Evolutionary conservation across 2,888 invertebrate species (phyloP), one percentile per base, ranked within the genome.

Genomic region (Petrolisthes cinctipes): DNA sequence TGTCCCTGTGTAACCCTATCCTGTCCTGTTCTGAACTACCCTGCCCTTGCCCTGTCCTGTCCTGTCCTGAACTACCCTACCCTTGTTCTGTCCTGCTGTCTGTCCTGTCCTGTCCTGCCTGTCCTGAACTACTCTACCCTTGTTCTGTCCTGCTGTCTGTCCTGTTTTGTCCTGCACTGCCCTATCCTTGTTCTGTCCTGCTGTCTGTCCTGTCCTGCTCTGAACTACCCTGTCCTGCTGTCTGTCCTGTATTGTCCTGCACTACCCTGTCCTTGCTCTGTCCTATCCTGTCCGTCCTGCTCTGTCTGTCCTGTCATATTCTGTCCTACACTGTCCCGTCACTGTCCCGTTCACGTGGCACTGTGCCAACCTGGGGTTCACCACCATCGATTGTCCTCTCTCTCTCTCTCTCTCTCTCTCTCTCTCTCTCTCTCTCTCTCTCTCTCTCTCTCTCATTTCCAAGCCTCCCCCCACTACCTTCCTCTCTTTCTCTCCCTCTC

Each of bases 291-390:
- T 14, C 80, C 20, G 20, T 11, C 57, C 56, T 57, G 20, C 14
- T 61, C 20, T 57, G 57, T 57, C 57, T 53, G 2, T 20, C 68
- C 68, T 71, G 68, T 51, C 71, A 37, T 51, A 57, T 68, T 71
- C n/a, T 9, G 20, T 71, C 57, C 68, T n/a, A 57, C 17, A 56
- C 82, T 82, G 68, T 37, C n/a, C 73, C 53, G 17, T 56, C 80
- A 9, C 23, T 57, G 7, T 20, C 61, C 53, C 80, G 9, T 23
- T 20, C 23, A 23, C 73, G 23, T 14, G 61, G 61, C 61, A 61
- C 61, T 9, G 61, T 61, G 61, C 61, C 61, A 61, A 9, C 61
- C 61, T 61, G 61, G 61, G 61, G 61, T 9, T 17, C 61, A 61
- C 9, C 61, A 11, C 61, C 61, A 61, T 61, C 61, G 61, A 61